phyloP scores from a whole-genome alignment of 2,888 invertebrate genomes.

The Tinea semifulvella region DNA sequence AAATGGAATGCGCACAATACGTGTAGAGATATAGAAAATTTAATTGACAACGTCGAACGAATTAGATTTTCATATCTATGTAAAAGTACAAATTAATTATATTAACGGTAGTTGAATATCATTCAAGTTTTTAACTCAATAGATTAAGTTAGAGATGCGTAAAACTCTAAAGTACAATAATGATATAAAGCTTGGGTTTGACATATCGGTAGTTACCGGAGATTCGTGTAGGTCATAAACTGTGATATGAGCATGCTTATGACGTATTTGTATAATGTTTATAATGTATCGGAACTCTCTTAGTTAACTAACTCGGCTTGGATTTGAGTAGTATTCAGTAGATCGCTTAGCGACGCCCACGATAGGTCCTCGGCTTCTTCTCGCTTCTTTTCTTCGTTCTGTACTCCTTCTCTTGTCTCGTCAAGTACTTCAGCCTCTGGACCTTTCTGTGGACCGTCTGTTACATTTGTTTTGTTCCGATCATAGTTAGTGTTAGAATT shows the following conservation, averaged over 20 bases:
- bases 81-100: too few species aligned
- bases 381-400: not conserved
- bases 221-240: slow-evolving; percentile 50
- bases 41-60: too few species aligned
- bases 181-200: slow-evolving; percentile 13
- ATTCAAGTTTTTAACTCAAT: too few species aligned
- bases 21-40: not conserved
- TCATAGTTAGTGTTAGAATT: slow-evolving; percentile 1
- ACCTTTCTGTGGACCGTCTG: not conserved
- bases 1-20: slow-evolving; percentile 6
- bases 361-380: not conserved
- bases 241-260: slow-evolving; percentile 63
- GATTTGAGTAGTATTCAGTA: slow-evolving; percentile 60
- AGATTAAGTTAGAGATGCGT: too few species aligned
- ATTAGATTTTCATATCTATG: too few species aligned
- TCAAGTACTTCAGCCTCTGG: not conserved
- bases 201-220: slow-evolving; percentile 55
- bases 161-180: slow-evolving; percentile 6
- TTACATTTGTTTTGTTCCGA: slow-evolving; percentile 7
- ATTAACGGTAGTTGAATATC: too few species aligned
- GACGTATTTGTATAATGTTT: slow-evolving; percentile 42
- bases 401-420: not conserved
- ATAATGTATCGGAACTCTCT: slow-evolving; percentile 18
- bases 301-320: slow-evolving; percentile 32
- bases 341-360: slow-evolving; percentile 52